Percentiles rank a stretch among this genome's conserved stretches.
Evolutionary conservation across 1,140 invertebrate species (phyloP).

Genomic region (Wasmannia auropunctata): DNA sequence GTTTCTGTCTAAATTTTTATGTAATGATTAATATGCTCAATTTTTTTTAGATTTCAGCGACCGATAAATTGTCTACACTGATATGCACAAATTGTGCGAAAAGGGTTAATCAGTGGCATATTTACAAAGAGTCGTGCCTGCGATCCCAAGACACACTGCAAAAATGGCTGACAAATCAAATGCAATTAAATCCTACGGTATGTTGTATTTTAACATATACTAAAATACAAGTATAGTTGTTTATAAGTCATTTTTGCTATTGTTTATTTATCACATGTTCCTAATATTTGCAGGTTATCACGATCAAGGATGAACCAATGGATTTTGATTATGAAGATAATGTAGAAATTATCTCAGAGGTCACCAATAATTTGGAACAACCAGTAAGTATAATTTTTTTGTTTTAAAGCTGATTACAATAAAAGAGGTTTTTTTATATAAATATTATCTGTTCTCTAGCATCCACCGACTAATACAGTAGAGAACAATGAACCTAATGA

Average conservation of each 20-base stretch:
- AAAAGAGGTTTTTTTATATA: not conserved
- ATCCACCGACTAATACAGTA: not conserved
- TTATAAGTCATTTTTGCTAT: not conserved
- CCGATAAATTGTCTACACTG: conserved; percentile 81
- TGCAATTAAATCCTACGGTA: conserved; percentile 50
- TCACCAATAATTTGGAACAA: conserved; percentile 48
- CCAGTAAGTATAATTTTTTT: conserved; percentile 69
- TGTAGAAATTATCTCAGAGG: conserved; percentile 67
- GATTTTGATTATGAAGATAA: conserved; percentile 75
- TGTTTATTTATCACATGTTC: not conserved
- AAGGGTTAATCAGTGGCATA: conserved; percentile 83
- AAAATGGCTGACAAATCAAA: conserved; percentile 79
- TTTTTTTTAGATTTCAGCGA: conserved; percentile 78
- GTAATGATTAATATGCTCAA: not conserved
- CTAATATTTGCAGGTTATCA: conserved; percentile 58
- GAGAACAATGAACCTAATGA: not conserved
- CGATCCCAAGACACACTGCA: conserved; percentile 82
- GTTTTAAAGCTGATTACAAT: not conserved
- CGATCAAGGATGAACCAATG: conserved; percentile 80
- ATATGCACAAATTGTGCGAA: conserved; percentile 82
- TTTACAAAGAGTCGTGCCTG: conserved; percentile 82
- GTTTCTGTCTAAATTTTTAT: not conserved
- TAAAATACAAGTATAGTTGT: not conserved
- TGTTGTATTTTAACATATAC: not conserved
- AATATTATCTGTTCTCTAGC: not conserved